These are phyloP conservation scores for Drosophila koepferae DNA, from an alignment of 2,888 invertebrate genomes.

Conservation along the genomic window DNA sequence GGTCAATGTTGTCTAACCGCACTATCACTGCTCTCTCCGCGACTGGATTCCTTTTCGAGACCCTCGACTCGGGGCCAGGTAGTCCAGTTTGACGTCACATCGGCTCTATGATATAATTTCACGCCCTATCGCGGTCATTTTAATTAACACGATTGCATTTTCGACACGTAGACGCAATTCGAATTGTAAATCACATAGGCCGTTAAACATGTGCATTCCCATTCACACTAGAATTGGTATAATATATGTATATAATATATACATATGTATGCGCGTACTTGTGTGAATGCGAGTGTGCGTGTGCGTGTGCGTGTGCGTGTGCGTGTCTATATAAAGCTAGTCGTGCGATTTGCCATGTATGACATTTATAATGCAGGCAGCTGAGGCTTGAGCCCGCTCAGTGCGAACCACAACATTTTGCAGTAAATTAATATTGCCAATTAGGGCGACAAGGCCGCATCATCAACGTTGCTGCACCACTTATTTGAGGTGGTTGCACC, in stretches of 20 bases:
- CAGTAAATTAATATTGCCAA: slow-evolving; percentile 69
- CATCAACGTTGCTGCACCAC: slow-evolving; percentile 15
- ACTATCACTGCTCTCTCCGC: slow-evolving; percentile 12
- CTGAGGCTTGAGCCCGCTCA: slow-evolving; percentile 1
- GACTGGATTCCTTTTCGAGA: background rate
- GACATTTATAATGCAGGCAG: slow-evolving; percentile 32
- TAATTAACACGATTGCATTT: slow-evolving; percentile 78
- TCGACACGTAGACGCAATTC: slow-evolving; percentile 71
- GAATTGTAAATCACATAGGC: slow-evolving; percentile 72
- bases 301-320: background rate
- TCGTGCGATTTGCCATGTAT: slow-evolving; percentile 12
- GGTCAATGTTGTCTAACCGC: slow-evolving; percentile 28
- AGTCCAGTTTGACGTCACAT: slow-evolving; percentile 19
- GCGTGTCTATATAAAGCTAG: background rate
- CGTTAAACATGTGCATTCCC: slow-evolving; percentile 50
- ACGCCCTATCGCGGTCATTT: slow-evolving; percentile 75
- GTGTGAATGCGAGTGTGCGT: background rate
- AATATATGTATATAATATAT: background rate
- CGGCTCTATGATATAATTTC: slow-evolving; percentile 64
- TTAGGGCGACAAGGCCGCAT: slow-evolving; percentile 43
- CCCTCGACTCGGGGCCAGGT: background rate
- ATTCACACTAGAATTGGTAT: slow-evolving; percentile 4
- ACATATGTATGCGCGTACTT: background rate
- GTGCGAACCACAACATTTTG: slow-evolving; percentile 30
- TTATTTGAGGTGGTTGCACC: slow-evolving; percentile 4